Evolutionary conservation across 2,113 vertebrate genomes (phyloP).

Genomic region (Toxotes jaculatrix): DNA sequence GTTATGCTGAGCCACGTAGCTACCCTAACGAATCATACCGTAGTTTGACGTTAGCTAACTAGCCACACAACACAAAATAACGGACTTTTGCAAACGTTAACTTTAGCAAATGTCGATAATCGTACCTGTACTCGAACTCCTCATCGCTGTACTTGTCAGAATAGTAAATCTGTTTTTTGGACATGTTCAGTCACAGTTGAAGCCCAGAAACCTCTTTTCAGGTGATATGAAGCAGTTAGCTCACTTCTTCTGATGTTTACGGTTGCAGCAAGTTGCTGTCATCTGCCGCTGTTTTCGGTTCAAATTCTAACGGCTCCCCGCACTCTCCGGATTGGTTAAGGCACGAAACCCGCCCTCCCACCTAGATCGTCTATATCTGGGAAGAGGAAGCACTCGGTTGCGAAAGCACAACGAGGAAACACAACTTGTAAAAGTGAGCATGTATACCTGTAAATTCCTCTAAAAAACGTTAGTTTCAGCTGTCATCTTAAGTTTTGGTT

Average conservation of each 20-base stretch:
- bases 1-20: not conserved
- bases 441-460: not conserved
- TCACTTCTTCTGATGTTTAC: not conserved
- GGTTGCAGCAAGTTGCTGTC: constrained; percentile 48
- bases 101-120: not conserved
- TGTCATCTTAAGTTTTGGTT: not conserved
- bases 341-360: not conserved
- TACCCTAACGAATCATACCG: no score
- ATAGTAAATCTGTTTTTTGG: constrained; percentile 85
- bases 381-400: not conserved
- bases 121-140: constrained; percentile 85
- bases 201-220: not conserved
- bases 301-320: constrained; percentile 78
- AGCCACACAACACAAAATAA: not conserved
- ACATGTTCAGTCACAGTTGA: constrained; percentile 67
- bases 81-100: constrained; percentile 15
- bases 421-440: not conserved
- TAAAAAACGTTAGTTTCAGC: not conserved
- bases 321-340: constrained; percentile 67
- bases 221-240: not conserved
- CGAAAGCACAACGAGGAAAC: not conserved
- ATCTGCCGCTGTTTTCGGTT: constrained; percentile 74
- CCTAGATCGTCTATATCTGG: not conserved
- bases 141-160: constrained; percentile 87
- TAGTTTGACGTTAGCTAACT: constrained; percentile 5